Conservation (phyloP, 2,888 invertebrate species). For the Oligia latruncula region DNA sequence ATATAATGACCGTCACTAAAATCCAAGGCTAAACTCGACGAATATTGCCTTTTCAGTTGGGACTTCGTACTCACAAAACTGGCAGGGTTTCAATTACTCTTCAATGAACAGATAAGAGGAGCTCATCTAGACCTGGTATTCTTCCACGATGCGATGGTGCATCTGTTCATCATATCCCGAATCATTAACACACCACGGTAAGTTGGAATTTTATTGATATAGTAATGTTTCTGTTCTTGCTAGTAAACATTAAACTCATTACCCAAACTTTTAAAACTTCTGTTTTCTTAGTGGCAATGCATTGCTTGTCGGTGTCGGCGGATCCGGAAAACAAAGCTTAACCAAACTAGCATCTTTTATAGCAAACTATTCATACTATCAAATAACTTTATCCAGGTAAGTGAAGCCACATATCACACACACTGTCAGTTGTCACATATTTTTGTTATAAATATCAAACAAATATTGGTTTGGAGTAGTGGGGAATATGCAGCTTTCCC, state of each 20-base stretch:
- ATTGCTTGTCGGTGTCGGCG: constrained; percentile 96
- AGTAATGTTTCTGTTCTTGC: constrained; percentile 1
- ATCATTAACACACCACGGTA: constrained; percentile 94
- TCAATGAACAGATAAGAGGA: constrained; percentile 95
- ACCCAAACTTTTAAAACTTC: neutral
- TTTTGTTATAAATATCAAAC: neutral
- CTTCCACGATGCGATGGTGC: constrained; percentile 96
- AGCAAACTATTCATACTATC: constrained; percentile 95
- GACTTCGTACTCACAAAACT: constrained; percentile 91
- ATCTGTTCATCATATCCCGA: constrained; percentile 95
- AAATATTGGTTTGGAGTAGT: neutral
- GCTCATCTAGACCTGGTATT: constrained; percentile 95
- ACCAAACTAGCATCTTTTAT: constrained; percentile 96
- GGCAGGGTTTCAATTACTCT: constrained; percentile 92
- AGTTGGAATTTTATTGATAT: constrained; percentile 19
- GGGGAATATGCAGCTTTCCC: neutral
- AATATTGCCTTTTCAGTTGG: constrained; percentile 82
- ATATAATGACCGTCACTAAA: neutral
- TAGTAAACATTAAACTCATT: neutral
- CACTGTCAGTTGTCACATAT: too few relatives aligned
- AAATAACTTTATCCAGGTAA: constrained; percentile 95
- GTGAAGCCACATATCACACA: neutral
- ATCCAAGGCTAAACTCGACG: neutral
- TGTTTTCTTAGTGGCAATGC: constrained; percentile 92
- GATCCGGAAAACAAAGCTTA: constrained; percentile 97